Evolutionary conservation across 23 tunicate genomes (phyloP), one percentile per base, ranked within the genome.

Genomic region (Corella eumyota): DNA sequence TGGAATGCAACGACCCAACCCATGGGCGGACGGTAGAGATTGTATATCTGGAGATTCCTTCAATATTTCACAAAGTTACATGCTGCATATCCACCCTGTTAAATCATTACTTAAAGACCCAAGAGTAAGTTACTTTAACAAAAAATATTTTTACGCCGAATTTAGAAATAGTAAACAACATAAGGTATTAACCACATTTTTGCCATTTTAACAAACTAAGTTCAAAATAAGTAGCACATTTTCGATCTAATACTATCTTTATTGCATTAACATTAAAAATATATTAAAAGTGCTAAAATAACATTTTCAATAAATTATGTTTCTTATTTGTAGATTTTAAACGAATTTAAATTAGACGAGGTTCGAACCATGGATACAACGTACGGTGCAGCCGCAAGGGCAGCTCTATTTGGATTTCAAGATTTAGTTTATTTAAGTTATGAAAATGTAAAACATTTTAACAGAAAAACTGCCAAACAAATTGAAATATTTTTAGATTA

Each of bases 1-100:
- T 5, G 24, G 58, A 35, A 45, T 65, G 32, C 70, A 65, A 28
- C 70, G 70, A 30, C 70, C 70, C 20, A 65, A 65, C 26, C 70
- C 70, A 9, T 65, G 70, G 70, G 29, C 21, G 13, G 70, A 65
- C 20, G 70, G 70, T 25, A 33, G 70, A 21, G 47, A 25, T 25
- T 65, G 70, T 47, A 65, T 65, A 13, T 65, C 70, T 6, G 36
- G 30, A 0, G 60, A 25, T 28, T 65, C 70, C 0, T 65, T 25
- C 34, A 46, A 65, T 3, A 65, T 65, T 17, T 65, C 70, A 0
- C 36, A 65, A 4, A 65, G 48, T 38, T 65, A 65, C 29, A 47
- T 47, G 3, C 58, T 65, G 19, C 70, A 65, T 46, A 47, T 65
- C 6, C 70, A 65, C 20, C 70, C 70, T 17, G 56, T 37, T 20